These are phyloP conservation scores for Globia sparganii DNA, from an alignment of 2,888 invertebrate species.

Conservation along the genomic window DNA sequence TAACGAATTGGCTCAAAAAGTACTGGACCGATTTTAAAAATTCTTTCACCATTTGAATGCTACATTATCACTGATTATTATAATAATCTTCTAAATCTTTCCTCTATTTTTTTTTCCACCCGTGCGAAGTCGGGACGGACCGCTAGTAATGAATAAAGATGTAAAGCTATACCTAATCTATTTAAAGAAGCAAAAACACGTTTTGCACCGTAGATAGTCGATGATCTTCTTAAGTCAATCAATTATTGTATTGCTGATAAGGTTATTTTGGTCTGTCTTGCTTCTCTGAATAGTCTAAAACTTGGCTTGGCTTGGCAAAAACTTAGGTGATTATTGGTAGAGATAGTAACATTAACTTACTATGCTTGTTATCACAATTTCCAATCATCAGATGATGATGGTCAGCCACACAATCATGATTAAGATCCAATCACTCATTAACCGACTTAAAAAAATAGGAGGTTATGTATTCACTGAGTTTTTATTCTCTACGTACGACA, in stretches of 20 bases:
- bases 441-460: too few species aligned
- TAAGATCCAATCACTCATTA: not conserved
- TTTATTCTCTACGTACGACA: not conserved
- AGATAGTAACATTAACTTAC: not conserved
- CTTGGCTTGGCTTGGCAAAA: not conserved
- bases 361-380: not conserved
- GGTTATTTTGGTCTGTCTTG: not conserved
- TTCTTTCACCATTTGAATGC: too few species aligned
- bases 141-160: too few species aligned
- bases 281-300: not conserved
- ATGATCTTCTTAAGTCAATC: not conserved
- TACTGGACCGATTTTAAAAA: too few species aligned
- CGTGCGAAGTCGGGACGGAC: too few species aligned
- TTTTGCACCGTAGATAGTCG: too few species aligned
- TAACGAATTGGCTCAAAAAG: too few species aligned
- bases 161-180: not conserved
- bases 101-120: too few species aligned
- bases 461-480: not conserved
- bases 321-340: not conserved
- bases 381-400: not conserved
- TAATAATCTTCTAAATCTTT: too few species aligned
- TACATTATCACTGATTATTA: too few species aligned
- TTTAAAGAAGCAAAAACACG: not conserved
- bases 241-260: not conserved
- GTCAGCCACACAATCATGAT: not conserved